phyloP scores from a whole-genome alignment of 2,113 vertebrate genomes.

The Phaethornis superciliosus region DNA sequence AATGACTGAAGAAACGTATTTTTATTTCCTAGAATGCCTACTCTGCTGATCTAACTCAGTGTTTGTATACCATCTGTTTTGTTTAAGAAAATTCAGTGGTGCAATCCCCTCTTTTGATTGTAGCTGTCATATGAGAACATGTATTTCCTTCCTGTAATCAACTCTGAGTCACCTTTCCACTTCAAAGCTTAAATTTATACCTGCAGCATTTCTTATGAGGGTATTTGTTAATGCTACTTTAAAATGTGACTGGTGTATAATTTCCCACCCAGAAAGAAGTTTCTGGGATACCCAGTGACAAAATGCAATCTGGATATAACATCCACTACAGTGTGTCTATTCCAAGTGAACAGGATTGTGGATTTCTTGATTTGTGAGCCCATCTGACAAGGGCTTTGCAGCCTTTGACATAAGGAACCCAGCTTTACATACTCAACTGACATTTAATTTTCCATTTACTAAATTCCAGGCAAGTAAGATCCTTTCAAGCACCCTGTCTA shows the following conservation, averaged over 20 bases:
- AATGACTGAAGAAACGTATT: neutral
- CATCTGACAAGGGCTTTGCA: neutral
- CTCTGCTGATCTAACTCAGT: neutral
- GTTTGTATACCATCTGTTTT: neutral
- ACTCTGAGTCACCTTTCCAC: neutral
- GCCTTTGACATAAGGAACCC: neutral
- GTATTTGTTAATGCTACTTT: neutral
- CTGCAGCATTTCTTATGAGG: neutral
- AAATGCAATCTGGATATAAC: neutral
- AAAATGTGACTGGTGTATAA: neutral
- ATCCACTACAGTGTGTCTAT: neutral
- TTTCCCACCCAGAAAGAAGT: neutral
- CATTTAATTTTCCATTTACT: neutral
- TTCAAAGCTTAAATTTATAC: neutral
- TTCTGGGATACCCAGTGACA: neutral
- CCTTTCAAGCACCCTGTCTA: neutral
- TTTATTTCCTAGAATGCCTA: neutral
- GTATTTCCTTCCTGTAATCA: rapidly evolving
- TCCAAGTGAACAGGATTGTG: neutral
- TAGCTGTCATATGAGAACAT: neutral
- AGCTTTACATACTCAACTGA: neutral
- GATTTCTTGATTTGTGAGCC: neutral
- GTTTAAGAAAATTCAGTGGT: neutral
- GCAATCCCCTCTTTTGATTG: neutral
- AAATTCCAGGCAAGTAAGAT: neutral